Conservation (phyloP, 2,797 vertebrate species). For the Sebastolobus altivelis region DNA sequence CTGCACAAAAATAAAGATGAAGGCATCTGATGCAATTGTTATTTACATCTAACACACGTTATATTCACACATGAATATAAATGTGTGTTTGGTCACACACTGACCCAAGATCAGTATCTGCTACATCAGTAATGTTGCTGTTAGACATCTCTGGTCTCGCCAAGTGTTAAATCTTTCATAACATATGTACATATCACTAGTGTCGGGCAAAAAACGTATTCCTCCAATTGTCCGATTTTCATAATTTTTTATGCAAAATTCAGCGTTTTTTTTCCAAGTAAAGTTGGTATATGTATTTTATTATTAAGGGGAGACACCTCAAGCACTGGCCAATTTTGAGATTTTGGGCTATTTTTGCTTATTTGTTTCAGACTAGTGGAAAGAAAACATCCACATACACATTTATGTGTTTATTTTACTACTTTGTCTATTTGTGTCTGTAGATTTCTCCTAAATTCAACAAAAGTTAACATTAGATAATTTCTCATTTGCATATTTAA, state of each 20-base stretch:
- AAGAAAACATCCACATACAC: no score
- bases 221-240: neutral
- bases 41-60: conserved; percentile 32
- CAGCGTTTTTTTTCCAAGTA: neutral
- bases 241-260: neutral
- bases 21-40: conserved; percentile 44
- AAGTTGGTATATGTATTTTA: neutral
- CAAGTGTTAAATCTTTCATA: neutral
- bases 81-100: conserved; percentile 5
- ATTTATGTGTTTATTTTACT: no score
- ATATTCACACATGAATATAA: conserved; percentile 23
- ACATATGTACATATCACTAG: conserved; percentile 1
- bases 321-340: no score
- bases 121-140: conserved; percentile 1
- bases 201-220: neutral
- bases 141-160: neutral
- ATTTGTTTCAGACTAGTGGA: no score
- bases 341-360: no score
- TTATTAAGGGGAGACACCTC: neutral
- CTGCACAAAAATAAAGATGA: conserved; percentile 55
- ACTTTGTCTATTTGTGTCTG: no score
- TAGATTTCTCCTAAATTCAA: no score
- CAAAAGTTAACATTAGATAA: no score
- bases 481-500: no score
- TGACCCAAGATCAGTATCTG: conserved; percentile 8